phyloP scores from a whole-genome alignment of 2,113 vertebrate species.

The Setophaga coronata region DNA sequence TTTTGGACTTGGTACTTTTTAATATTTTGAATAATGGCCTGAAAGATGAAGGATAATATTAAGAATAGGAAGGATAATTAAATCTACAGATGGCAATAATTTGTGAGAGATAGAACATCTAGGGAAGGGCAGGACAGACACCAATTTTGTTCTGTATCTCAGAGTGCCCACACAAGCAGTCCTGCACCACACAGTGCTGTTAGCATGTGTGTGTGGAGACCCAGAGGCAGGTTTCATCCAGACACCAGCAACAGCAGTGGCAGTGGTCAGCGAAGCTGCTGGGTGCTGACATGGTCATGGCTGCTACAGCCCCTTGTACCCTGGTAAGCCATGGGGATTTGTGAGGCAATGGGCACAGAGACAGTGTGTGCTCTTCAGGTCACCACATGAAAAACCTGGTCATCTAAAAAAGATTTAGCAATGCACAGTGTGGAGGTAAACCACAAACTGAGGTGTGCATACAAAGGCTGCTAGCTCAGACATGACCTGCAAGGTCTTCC shows the following conservation, averaged over 20 bases:
- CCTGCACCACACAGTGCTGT: fast-evolving
- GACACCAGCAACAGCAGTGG: neutral
- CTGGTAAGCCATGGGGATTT: neutral
- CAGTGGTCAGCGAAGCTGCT: neutral
- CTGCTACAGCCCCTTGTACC: neutral
- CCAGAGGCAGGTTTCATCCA: neutral
- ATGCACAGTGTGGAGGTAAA: neutral
- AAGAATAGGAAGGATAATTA: neutral
- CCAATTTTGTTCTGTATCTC: neutral
- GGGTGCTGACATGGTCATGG: neutral
- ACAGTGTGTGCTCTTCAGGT: neutral
- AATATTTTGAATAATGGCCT: neutral
- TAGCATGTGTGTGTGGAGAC: neutral
- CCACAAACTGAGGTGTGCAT: neutral
- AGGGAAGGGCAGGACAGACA: neutral
- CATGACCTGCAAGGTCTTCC: neutral
- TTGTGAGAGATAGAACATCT: neutral
- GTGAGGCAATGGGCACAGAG: neutral
- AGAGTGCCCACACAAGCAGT: neutral
- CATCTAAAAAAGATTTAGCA: neutral
- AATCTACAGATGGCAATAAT: neutral
- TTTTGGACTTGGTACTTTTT: neutral
- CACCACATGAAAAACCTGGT: neutral
- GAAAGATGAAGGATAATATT: neutral
- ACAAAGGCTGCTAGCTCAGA: neutral